Base-by-base conservation (phyloP, 2,797 vertebrate genomes). In the Pangasius mekongensis region DNA sequence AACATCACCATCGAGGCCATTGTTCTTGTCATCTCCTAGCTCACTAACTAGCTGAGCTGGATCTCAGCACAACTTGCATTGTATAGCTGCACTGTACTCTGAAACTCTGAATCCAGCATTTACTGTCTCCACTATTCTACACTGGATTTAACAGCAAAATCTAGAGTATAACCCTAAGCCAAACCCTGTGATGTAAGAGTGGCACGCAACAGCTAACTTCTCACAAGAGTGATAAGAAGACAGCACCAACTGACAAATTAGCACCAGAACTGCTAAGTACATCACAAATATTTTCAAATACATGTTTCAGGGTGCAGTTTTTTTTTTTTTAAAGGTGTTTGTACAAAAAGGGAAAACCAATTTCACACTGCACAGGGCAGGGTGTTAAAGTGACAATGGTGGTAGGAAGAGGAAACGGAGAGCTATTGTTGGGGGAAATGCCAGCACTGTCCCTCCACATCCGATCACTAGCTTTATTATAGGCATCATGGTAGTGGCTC, bases 361-460 rank as follows among this genome's bases (percentile, higher is more conserved):
- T 87, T 85, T 89, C 60, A 77, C 52, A 83, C 71, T 80, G 88
- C 67, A 69, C 54, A 77, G 27, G 60, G 69, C 39, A 64, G 52
- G 86, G 80, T 62, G 83, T 52, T 89, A 90, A 89, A 88, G 27
- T 86, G 83, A 87, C 54, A 86, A 67, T 74, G 30, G 82, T 49
- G 71, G 69, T 90, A 87, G 76, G 86, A 91, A 92, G 73, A 91
- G 93, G 92, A 93, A 92, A 86, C 84, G 64, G 86, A 85, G 87
- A 85, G 85, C 89, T 84, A 76, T 77, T 84, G 82, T 82, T 80
- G 83, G 82, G 83, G 91, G 93, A 92, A 90, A 91, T 86, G 87
- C 71, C 91, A 81, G 76, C 86, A 90, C 66, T 90, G 91, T 89
- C 87, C 87, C n/a, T 74, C 71, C 33, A 87, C 89, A 90, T 91